These are phyloP conservation scores for Mormyrops attenuatus DNA, from an alignment of 2,797 vertebrate genomes.

Conservation along the genomic window DNA sequence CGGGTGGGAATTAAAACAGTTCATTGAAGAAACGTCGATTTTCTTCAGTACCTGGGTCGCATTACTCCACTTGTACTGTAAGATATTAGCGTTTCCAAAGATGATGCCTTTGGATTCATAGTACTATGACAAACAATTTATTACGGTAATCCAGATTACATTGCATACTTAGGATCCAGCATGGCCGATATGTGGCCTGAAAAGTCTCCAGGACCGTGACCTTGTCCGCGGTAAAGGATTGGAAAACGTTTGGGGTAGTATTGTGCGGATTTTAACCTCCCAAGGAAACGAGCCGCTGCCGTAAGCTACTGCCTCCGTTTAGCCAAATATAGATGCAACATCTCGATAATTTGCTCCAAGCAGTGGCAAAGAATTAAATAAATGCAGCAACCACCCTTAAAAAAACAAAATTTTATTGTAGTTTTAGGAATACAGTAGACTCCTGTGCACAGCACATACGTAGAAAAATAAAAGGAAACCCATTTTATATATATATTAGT, in stretches of 20 bases:
- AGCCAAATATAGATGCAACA: not conserved
- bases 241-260: not conserved
- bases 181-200: too few species aligned
- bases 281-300: not conserved
- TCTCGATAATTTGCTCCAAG: not conserved
- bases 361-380: not conserved
- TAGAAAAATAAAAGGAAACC: slow-evolving; percentile 87
- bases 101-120: too few species aligned
- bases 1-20: not conserved
- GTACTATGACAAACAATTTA: too few species aligned
- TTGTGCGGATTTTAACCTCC: not conserved
- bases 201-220: not conserved
- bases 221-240: not conserved
- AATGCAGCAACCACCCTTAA: slow-evolving; percentile 50
- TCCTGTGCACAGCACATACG: slow-evolving; percentile 96
- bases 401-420: slow-evolving; percentile 73
- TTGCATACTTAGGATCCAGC: too few species aligned
- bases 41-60: slow-evolving; percentile 24
- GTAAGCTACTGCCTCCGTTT: not conserved
- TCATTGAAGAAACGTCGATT: not conserved
- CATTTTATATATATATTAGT: slow-evolving; percentile 77
- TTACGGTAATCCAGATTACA: too few species aligned
- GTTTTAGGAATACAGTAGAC: slow-evolving; percentile 78
- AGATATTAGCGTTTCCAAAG: not conserved
- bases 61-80: not conserved